These are phyloP conservation scores for Galemys pyrenaicus DNA, from an alignment of 2,113 vertebrate species.

Conservation along the genomic window DNA sequence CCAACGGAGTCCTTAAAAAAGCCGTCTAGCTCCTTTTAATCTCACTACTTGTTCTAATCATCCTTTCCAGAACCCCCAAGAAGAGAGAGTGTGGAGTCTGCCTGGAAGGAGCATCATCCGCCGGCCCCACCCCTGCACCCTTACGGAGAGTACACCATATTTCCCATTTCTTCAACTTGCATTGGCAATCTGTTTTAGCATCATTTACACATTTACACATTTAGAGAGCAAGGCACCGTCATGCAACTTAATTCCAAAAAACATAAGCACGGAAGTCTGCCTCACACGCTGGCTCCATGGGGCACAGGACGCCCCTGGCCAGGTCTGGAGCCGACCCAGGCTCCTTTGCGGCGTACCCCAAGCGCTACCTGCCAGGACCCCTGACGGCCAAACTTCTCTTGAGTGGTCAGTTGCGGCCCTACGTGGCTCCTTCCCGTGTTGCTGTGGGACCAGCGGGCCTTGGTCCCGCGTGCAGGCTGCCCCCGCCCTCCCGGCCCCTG, in stretches of 20 bases:
- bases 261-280: slow-evolving; percentile 85
- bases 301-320: slow-evolving; percentile 78
- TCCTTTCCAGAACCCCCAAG: not conserved
- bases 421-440: slow-evolving; percentile 54
- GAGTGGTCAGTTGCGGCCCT: slow-evolving; percentile 63
- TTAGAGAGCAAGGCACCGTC: slow-evolving; percentile 87
- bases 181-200: slow-evolving; percentile 88
- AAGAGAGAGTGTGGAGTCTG: slow-evolving; percentile 73
- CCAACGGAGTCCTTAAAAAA: not conserved
- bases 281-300: slow-evolving; percentile 83
- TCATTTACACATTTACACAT: slow-evolving; percentile 91
- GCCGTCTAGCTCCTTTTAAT: not conserved
- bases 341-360: not conserved
- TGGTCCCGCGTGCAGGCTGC: too few relatives aligned
- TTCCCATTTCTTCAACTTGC: slow-evolving; percentile 87
- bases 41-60: slow-evolving; percentile 54
- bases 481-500: not conserved
- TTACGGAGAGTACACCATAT: slow-evolving; percentile 84
- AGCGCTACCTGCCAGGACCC: slow-evolving; percentile 73
- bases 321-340: too few relatives aligned
- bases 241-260: slow-evolving; percentile 89
- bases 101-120: slow-evolving; percentile 81
- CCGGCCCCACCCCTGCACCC: slow-evolving; percentile 81
- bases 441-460: not conserved
- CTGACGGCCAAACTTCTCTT: slow-evolving; percentile 71